Percentiles rank a stretch among this genome's conserved stretches.
phyloP scores from a whole-genome alignment of 1,140 invertebrate species.

The Stegodyphus mimosarum region DNA sequence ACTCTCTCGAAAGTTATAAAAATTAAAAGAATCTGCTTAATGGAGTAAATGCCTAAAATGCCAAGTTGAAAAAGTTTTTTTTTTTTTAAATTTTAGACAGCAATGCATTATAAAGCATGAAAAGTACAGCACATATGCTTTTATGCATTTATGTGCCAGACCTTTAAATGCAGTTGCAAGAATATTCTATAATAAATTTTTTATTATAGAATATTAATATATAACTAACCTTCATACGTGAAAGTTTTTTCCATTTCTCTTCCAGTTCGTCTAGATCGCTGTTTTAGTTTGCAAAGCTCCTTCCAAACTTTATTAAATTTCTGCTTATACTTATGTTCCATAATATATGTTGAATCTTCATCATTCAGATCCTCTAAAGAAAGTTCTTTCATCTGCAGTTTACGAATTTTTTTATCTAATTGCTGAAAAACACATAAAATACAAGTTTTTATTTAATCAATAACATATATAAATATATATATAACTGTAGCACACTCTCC shows the following conservation, averaged over 20 bases:
- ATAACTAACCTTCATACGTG: constrained; percentile 65
- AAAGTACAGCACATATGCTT: too few relatives aligned
- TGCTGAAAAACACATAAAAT: constrained; percentile 62
- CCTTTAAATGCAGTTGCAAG: too few relatives aligned
- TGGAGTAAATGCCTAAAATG: too few relatives aligned
- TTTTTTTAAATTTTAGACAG: neutral
- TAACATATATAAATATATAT: too few relatives aligned
- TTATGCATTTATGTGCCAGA: too few relatives aligned
- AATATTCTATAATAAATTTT: constrained; percentile 9
- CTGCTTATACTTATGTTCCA: constrained; percentile 66
- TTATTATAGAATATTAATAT: neutral
- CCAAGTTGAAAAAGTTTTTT: neutral
- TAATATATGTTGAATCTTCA: constrained; percentile 67
- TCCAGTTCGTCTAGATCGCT: constrained; percentile 64
- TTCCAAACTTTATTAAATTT: constrained; percentile 68
- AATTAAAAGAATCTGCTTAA: too few relatives aligned
- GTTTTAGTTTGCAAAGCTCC: constrained; percentile 67
- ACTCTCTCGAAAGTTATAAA: too few relatives aligned
- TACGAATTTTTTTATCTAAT: constrained; percentile 67
- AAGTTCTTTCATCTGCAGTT: constrained; percentile 65
- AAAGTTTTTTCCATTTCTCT: constrained; percentile 66
- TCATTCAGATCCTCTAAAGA: constrained; percentile 67
- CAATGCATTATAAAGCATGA: neutral
- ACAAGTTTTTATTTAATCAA: neutral
- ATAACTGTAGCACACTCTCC: too few relatives aligned